Conservation (phyloP, 2,113 vertebrate species). For the Pogona vitticeps region DNA sequence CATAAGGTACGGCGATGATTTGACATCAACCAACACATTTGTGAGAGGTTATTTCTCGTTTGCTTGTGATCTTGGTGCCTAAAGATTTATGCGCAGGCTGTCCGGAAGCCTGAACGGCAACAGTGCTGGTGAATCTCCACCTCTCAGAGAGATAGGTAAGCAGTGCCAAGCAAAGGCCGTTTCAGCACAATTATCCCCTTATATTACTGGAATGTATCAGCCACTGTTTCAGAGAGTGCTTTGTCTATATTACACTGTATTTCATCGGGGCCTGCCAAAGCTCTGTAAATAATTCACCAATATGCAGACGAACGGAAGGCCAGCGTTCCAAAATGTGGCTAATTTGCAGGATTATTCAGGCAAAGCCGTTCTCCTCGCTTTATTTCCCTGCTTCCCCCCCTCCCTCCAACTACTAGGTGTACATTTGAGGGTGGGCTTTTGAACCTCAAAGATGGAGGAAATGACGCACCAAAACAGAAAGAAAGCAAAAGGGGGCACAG, state of each 20-base stretch:
- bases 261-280: constrained; percentile 58
- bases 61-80: constrained; percentile 20
- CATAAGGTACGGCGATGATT: constrained; percentile 65
- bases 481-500: background rate
- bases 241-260: constrained; percentile 45
- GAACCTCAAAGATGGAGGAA: background rate
- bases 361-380: constrained; percentile 1
- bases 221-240: constrained; percentile 54
- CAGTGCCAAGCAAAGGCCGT: constrained; percentile 43
- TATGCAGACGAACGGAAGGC: constrained; percentile 42
- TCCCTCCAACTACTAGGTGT: background rate
- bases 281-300: constrained; percentile 60
- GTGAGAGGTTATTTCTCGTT: constrained; percentile 45
- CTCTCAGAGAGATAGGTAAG: constrained; percentile 35
- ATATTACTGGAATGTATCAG: constrained; percentile 54
- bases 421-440: background rate
- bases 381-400: background rate
- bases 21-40: constrained; percentile 56
- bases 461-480: background rate
- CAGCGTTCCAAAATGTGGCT: constrained; percentile 29
- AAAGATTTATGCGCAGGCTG: constrained; percentile 28
- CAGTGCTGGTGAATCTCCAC: constrained; percentile 54
- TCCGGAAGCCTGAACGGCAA: constrained; percentile 49
- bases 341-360: constrained; percentile 45
- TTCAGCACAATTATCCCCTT: constrained; percentile 61